phyloP scores from a whole-genome alignment of 2,113 vertebrate genomes.

The Xiphophorus maculatus region DNA sequence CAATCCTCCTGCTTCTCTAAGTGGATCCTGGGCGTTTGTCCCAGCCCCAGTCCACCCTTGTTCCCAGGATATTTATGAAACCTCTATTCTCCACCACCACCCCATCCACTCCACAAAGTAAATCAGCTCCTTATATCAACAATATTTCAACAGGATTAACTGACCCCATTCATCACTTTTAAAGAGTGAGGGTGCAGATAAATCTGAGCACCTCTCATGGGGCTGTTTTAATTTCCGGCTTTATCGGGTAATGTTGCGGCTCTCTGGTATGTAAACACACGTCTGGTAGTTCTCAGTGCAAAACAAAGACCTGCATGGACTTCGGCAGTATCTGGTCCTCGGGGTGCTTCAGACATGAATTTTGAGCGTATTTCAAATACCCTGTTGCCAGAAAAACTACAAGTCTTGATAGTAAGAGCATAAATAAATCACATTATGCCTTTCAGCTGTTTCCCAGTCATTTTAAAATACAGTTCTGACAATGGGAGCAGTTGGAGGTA shows the following conservation, averaged over 20 bases:
- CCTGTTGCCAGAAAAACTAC: background rate
- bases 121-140: slow-evolving; percentile 65
- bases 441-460: background rate
- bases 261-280: slow-evolving; percentile 25
- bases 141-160: slow-evolving; percentile 58
- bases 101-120: slow-evolving; percentile 48
- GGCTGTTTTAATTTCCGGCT: background rate
- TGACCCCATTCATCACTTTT: slow-evolving; percentile 43
- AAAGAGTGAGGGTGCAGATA: slow-evolving; percentile 27
- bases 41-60: slow-evolving; percentile 40
- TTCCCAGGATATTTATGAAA: slow-evolving; percentile 63
- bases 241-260: slow-evolving; percentile 5
- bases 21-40: slow-evolving; percentile 70
- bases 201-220: slow-evolving; percentile 24
- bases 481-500: background rate
- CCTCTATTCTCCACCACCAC: slow-evolving; percentile 55
- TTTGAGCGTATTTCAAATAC: background rate
- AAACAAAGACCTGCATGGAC: background rate
- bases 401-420: background rate
- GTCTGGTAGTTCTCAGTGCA: slow-evolving; percentile 12
- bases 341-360: background rate
- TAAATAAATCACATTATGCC: background rate
- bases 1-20: slow-evolving; percentile 69
- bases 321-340: background rate
- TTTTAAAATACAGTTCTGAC: background rate